Evolutionary conservation across 2,113 vertebrate species (phyloP).

Genomic region (Lampris incognitus): DNA sequence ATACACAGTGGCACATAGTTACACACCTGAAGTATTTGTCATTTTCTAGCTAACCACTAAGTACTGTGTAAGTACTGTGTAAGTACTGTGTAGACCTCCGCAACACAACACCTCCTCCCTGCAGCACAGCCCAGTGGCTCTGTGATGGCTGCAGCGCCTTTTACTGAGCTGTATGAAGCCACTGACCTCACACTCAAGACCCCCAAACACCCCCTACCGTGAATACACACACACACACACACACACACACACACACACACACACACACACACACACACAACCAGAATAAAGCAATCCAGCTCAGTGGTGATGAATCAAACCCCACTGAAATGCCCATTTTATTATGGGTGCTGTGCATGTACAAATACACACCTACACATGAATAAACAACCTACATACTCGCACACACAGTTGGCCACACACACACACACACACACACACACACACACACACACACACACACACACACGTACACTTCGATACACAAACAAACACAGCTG

Average conservation of each 20-base stretch:
- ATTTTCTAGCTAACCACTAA: too few species aligned
- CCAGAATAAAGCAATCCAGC: conserved; percentile 2
- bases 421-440: neutral
- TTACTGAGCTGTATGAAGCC: conserved; percentile 48
- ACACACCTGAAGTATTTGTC: too few species aligned
- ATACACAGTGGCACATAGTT: too few species aligned
- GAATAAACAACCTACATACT: neutral
- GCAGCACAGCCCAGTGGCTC: conserved; percentile 17
- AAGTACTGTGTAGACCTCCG: too few species aligned
- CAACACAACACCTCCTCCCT: neutral
- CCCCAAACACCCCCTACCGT: conserved; percentile 9
- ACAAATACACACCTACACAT: neutral
- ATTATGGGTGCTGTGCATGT: neutral
- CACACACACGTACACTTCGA: neutral
- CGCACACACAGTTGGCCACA: neutral
- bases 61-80: too few species aligned
- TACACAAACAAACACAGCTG: neutral
- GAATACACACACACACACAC: conserved; percentile 12
- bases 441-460: neutral
- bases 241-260: conserved; percentile 30
- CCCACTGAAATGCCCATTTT: conserved; percentile 4
- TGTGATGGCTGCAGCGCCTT: conserved; percentile 50
- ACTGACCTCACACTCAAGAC: conserved; percentile 11
- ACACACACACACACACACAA: conserved; percentile 32
- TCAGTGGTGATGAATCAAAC: conserved; percentile 23